Conservation (phyloP, 2,888 invertebrate species). For the Lacanobia oleracea region DNA sequence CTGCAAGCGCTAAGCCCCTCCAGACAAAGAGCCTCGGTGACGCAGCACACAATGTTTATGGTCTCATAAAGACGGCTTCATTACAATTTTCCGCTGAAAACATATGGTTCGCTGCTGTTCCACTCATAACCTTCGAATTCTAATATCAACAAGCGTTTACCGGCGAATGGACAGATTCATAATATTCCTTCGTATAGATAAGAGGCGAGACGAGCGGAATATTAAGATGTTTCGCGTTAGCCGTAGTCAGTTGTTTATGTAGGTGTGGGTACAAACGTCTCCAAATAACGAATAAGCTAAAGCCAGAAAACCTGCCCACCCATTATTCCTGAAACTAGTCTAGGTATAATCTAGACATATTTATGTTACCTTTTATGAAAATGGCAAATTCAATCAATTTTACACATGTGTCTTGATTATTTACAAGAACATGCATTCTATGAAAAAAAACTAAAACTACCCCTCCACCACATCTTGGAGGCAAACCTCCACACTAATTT, state of each 20-base stretch:
- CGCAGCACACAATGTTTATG: conserved; percentile 35
- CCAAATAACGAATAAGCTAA: conserved; percentile 4
- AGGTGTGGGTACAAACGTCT: conserved; percentile 23
- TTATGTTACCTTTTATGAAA: not conserved
- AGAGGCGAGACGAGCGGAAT: not conserved
- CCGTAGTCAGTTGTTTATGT: conserved; percentile 41
- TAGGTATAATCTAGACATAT: not conserved
- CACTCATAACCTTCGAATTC: conserved; percentile 8
- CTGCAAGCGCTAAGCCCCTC: conserved; percentile 42
- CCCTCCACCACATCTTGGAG: conserved; percentile 14
- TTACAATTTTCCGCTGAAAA: conserved; percentile 12
- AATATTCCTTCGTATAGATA: conserved; percentile 3
- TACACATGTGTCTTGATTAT: not conserved
- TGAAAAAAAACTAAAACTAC: conserved; percentile 26
- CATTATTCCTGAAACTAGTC: not conserved
- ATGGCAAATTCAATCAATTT: not conserved
- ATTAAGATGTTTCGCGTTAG: conserved; percentile 9
- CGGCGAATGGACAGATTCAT: conserved; percentile 7
- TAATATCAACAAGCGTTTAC: not conserved
- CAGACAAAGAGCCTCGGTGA: conserved; percentile 58
- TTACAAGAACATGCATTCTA: not conserved
- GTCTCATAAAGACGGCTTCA: conserved; percentile 26
- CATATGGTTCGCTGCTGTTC: conserved; percentile 10
- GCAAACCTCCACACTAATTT: not conserved
- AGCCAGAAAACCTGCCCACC: not conserved